phyloP scores from a whole-genome alignment of 2,888 invertebrate genomes.

The Drosophila antonietae region DNA sequence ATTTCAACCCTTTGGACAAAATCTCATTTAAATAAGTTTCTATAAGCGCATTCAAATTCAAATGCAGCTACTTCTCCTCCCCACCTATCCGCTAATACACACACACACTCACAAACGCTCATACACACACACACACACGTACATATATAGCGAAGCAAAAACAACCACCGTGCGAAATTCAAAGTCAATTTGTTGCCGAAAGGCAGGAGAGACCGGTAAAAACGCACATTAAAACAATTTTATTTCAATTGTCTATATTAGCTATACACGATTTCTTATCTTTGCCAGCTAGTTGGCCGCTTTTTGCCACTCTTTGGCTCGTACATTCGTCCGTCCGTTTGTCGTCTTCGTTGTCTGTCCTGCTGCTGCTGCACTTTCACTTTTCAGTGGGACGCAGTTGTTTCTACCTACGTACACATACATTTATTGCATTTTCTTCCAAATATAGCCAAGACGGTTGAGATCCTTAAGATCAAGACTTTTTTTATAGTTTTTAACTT shows the following conservation, averaged over 20 bases:
- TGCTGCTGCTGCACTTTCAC: constrained; percentile 70
- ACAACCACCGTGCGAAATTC: constrained; percentile 68
- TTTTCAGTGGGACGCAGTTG: constrained; percentile 76
- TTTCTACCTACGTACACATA: constrained; percentile 57
- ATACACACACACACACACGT: constrained; percentile 1
- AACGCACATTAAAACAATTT: constrained; percentile 26
- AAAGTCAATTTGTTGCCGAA: constrained; percentile 60
- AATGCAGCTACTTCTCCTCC: constrained; percentile 26
- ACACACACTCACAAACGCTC: constrained; percentile 12
- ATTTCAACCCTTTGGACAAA: constrained; percentile 21
- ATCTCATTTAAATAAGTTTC: constrained; percentile 36
- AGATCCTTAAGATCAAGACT: not conserved
- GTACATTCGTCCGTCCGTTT: constrained; percentile 16
- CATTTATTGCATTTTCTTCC: constrained; percentile 55
- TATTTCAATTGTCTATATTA: not conserved
- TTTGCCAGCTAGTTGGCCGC: constrained; percentile 13
- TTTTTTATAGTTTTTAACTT: not conserved
- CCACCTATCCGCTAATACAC: constrained; percentile 21
- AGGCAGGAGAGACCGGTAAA: constrained; percentile 41
- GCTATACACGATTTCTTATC: constrained; percentile 12
- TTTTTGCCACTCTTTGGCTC: constrained; percentile 23
- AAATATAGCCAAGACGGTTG: constrained; percentile 7
- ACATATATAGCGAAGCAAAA: constrained; percentile 37
- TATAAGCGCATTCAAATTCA: constrained; percentile 43
- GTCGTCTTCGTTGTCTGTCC: constrained; percentile 21